Evolutionary conservation across 2,888 invertebrate genomes (phyloP).

Genomic region (Drosophila pseudotalamancana): DNA sequence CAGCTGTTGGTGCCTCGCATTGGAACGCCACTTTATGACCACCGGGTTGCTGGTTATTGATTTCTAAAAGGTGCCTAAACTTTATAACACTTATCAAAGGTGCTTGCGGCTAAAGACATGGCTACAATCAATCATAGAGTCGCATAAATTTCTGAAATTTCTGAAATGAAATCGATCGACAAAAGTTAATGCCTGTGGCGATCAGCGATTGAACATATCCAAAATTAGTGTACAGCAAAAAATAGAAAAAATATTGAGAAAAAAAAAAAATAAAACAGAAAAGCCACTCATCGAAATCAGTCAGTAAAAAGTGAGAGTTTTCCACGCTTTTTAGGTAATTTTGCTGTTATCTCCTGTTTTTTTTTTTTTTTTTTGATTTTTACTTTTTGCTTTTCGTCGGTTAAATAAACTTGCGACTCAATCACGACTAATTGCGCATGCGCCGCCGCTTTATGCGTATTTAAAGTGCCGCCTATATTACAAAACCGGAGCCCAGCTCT

Average conservation of each 20-base stretch:
- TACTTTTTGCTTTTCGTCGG: slow-evolving; percentile 54
- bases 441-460: slow-evolving; percentile 71
- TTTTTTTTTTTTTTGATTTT: slow-evolving; percentile 35
- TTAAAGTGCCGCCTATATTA: slow-evolving; percentile 73
- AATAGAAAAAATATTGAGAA: slow-evolving; percentile 35
- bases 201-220: slow-evolving; percentile 19
- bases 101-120: slow-evolving; percentile 22
- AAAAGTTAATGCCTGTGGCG: slow-evolving; percentile 35
- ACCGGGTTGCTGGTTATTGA: slow-evolving; percentile 30
- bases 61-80: slow-evolving; percentile 51
- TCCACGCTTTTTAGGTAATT: slow-evolving; percentile 63
- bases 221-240: slow-evolving; percentile 25
- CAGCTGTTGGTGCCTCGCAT: slow-evolving; percentile 5
- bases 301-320: slow-evolving; percentile 78
- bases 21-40: slow-evolving; percentile 17
- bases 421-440: slow-evolving; percentile 80
- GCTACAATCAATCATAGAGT: slow-evolving; percentile 61
- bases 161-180: slow-evolving; percentile 37
- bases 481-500: slow-evolving; percentile 61
- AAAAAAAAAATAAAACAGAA: slow-evolving; percentile 28
- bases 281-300: slow-evolving; percentile 45
- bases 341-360: slow-evolving; percentile 45
- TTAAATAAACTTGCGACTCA: slow-evolving; percentile 76
- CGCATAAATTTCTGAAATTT: slow-evolving; percentile 37
- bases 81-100: slow-evolving; percentile 43